A percentile compares a stretch with the other conserved stretches of the same genome.
phyloP scores from a whole-genome alignment of 2,797 vertebrate species.

The Vireo griseus region DNA sequence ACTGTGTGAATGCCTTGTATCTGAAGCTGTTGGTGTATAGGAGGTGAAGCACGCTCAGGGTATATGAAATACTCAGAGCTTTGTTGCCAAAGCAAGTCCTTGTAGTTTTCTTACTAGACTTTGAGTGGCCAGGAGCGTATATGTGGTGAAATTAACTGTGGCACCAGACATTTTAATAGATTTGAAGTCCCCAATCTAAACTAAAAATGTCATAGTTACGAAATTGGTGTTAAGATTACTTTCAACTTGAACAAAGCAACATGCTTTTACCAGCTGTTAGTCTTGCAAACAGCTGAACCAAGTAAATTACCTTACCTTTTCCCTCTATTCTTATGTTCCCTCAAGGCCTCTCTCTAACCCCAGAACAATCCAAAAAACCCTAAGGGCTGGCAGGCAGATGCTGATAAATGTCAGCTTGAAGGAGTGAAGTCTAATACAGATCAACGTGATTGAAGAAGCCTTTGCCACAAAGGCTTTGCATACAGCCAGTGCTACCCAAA shows the following conservation, averaged over 20 bases:
- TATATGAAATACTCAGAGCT: neutral
- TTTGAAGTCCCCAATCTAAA: neutral
- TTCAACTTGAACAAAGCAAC: neutral
- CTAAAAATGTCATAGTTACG: fast-evolving
- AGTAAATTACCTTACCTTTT: neutral
- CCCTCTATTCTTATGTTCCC: neutral
- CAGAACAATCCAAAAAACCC: neutral
- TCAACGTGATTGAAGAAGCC: fast-evolving
- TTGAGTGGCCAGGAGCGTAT: neutral
- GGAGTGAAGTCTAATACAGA: neutral
- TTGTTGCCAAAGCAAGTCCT: neutral
- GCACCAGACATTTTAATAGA: neutral
- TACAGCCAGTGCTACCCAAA: neutral
- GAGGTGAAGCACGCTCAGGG: neutral
- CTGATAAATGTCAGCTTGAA: neutral
- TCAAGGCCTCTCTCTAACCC: neutral
- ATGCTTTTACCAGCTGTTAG: neutral
- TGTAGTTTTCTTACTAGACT: neutral
- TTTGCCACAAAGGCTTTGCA: no score
- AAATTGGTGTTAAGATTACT: neutral
- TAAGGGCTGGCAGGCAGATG: neutral
- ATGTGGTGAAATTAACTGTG: neutral
- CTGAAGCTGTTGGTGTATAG: neutral
- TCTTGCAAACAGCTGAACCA: neutral
- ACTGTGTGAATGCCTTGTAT: neutral